A percentile compares a stretch with the other conserved stretches of the same genome.
phyloP scores from a whole-genome alignment of 92 coral and sea anemone species.

The Siderastrea radians region DNA sequence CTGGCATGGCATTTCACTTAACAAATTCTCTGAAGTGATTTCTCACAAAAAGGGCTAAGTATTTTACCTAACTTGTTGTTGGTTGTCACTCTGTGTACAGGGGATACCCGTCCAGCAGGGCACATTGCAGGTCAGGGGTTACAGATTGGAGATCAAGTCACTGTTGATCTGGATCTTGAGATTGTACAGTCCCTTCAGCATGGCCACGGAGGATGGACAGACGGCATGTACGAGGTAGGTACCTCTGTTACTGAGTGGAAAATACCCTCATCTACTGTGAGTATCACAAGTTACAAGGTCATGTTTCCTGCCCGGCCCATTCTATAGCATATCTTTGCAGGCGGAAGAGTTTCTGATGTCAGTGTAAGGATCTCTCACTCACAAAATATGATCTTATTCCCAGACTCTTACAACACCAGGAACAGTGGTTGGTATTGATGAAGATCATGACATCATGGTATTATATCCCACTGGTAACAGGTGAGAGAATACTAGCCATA shows the following conservation, averaged over 20 bases:
- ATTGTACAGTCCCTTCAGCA: constrained; percentile 99
- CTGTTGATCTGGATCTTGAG: constrained; percentile 97
- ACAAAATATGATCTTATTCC: background rate
- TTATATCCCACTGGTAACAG: constrained; percentile 96
- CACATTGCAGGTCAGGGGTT: constrained; percentile 84
- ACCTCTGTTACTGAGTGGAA: background rate
- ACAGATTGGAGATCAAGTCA: constrained; percentile 96
- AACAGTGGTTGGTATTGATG: constrained; percentile 98
- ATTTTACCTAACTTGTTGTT: background rate
- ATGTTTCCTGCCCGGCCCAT: too few relatives aligned
- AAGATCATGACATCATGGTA: constrained; percentile 98
- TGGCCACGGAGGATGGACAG: constrained; percentile 99
- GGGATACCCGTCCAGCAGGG: constrained; percentile 84
- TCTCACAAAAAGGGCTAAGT: background rate
- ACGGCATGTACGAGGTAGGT: constrained; percentile 98
- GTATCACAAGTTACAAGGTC: too few relatives aligned
- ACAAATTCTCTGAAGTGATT: background rate
- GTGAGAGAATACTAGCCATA: constrained; percentile 34
- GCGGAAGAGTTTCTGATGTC: too few relatives aligned
- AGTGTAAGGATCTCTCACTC: too few relatives aligned
- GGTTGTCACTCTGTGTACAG: constrained; percentile 33
- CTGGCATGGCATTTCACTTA: background rate
- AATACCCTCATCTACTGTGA: too few relatives aligned
- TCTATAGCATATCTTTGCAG: too few relatives aligned
- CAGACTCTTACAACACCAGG: constrained; percentile 97